Evolutionary conservation across 2,797 vertebrate genomes (phyloP), one percentile per base, ranked within the genome.

Genomic region (Myotis daubentonii): DNA sequence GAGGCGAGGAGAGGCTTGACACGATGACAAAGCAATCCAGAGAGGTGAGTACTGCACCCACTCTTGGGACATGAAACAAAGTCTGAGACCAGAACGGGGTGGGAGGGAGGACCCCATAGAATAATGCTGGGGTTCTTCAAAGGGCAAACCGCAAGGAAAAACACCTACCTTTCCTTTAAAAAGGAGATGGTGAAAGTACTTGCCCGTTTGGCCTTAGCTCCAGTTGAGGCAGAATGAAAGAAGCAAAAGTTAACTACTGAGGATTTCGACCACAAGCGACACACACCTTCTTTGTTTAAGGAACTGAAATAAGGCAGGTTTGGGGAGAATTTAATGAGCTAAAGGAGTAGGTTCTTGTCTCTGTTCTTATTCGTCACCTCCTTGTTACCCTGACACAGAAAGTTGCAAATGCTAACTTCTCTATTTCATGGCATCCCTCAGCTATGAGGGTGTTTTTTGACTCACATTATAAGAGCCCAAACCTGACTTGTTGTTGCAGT

Each of bases 21-120:
- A 49, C 8, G 22, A 10, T 38, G 51, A 78, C 36, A 70, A 83
- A 60, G 30, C 28, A 74, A 36, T 28, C 28, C 19, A 15, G 30
- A 44, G 13, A 8, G 19, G 2, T 38, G 0, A 66, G 12, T 33
- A 55, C 10, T 16, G 19, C 70, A 41, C 22, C 36, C 47, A 12
- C 36, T 22, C 17, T 41, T 36, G 13, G 41, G 22, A 33, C 20
- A 22, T 15, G 22, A 83, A 75, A 20, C 20, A 53, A 68, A 84
- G 30, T 11, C 10, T 4, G n/a, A 7, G 10, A 44, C 28, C 36
- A 20, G 15, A n/a, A 8, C 16, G 74, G 68, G 30, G 5, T 15
- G 12, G 19, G 49, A 25, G 0, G 7, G 0, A 28, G 8, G 19
- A 44, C 5, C 1, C 8, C 38, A 16, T 17, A 55, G 2, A 8